Base-by-base conservation (phyloP, 2,797 vertebrate genomes). In the Enteromius thamalakanensis region DNA sequence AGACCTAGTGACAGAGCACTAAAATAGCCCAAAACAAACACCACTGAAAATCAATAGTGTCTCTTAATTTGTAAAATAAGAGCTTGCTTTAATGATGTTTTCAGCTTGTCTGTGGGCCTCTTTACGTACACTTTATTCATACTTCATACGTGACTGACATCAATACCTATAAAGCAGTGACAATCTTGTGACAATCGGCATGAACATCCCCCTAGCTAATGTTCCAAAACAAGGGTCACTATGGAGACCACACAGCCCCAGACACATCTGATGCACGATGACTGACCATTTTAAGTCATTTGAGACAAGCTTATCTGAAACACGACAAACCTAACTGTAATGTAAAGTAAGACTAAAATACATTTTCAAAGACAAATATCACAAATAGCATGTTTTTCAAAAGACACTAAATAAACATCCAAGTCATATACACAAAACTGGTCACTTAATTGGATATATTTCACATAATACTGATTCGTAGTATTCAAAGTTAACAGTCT, bases 21-120 rank as follows among this genome's bases (percentile, higher is more conserved):
- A 90, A 94, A 91, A 94, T 92, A 92, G 89, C 70, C 26, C 34
- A 34, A 75, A 84, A 83, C 62, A 82, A 82, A 86, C 67, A 86
- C 87, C 9, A 32, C 45, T 84, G 86, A 90, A 91, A 86, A 86
- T 79, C 67, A 51, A 65, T 15, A 71, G 84, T 79, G 60, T 2
- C 76, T 76, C 17, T 81, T 60, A 34, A 78, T 80, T 79, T 74
- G 53, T 58, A 23, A 84, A 87, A 86, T 32, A 51, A 45, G 26
- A 81, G 68, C 51, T 47, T 79, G 23, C 68, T 74, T 12, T 12
- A 26, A 75, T 47, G 23, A 49, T 65, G 29, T 4, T 74, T n/a
- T 47, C 15, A 67, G 23, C 76, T 32, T 21, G 5, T 71, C 21
- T 60, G 45, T 29, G 32, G 51, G 49, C 55, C 14, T 29, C n/a